Conservation (phyloP, 2,113 vertebrate species). For the Osmerus eperlanus region DNA sequence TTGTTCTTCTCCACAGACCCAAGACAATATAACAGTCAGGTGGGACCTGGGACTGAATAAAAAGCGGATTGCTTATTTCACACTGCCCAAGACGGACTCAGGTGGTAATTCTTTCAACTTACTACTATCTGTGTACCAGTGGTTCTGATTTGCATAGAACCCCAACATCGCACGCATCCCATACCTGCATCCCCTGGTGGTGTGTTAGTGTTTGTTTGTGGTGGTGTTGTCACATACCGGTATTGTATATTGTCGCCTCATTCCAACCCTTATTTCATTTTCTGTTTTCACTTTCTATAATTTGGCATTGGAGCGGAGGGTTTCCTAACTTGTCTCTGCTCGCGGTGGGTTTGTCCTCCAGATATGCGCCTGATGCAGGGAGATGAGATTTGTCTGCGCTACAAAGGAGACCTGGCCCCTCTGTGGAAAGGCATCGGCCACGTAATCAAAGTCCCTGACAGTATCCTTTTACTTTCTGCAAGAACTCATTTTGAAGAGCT, state of each 20-base stretch:
- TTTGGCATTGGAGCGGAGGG: neutral
- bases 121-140: constrained; percentile 39
- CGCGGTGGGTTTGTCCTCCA: constrained; percentile 46
- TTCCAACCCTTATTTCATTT: constrained; percentile 2
- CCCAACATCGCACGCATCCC: constrained; percentile 22
- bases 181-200: constrained; percentile 45
- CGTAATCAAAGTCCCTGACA: constrained; percentile 98
- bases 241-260: constrained; percentile 26
- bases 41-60: constrained; percentile 99
- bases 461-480: constrained; percentile 81
- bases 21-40: constrained; percentile 99
- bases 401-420: constrained; percentile 94
- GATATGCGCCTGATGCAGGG: constrained; percentile 99
- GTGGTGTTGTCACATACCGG: neutral
- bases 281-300: neutral
- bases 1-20: constrained; percentile 76
- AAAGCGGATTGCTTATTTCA: constrained; percentile 99
- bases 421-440: constrained; percentile 98
- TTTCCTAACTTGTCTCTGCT: constrained; percentile 9
- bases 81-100: constrained; percentile 98
- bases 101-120: constrained; percentile 76
- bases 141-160: constrained; percentile 36
- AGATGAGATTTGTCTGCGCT: constrained; percentile 95
- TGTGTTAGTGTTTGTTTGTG: constrained; percentile 15
- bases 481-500: neutral